Percentiles rank a stretch among this genome's conserved stretches.
These are phyloP conservation scores for Porites lobata DNA, from an alignment of 92 coral and sea anemone genomes.

Conservation along the genomic window DNA sequence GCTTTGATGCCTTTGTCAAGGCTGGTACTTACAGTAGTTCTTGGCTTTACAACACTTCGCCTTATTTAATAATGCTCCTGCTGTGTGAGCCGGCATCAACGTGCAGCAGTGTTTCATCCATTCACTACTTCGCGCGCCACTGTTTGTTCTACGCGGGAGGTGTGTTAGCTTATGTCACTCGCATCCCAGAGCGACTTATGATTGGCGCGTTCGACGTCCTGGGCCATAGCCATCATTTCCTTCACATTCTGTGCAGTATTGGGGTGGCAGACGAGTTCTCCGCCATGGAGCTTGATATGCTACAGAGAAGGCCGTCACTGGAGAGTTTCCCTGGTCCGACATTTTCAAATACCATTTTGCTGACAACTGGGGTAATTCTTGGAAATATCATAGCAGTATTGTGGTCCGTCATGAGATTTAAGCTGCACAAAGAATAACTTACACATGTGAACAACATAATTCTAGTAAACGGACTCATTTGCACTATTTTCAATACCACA, in stretches of 20 bases:
- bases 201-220: slow-evolving; percentile 87
- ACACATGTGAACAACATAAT: background rate
- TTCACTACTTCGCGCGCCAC: slow-evolving; percentile 75
- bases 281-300: slow-evolving; percentile 84
- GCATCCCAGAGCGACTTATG: slow-evolving; percentile 86
- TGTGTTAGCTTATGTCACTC: slow-evolving; percentile 73
- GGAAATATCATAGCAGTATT: slow-evolving; percentile 73
- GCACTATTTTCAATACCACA: background rate
- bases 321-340: slow-evolving; percentile 63
- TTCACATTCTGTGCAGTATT: slow-evolving; percentile 87
- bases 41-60: slow-evolving; percentile 76
- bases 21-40: slow-evolving; percentile 72
- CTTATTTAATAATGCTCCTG: slow-evolving; percentile 65
- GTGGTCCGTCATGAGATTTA: slow-evolving; percentile 56
- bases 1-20: slow-evolving; percentile 65
- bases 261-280: slow-evolving; percentile 91
- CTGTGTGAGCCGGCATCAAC: slow-evolving; percentile 20
- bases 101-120: slow-evolving; percentile 50
- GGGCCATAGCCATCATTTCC: slow-evolving; percentile 97
- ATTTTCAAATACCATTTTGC: slow-evolving; percentile 66
- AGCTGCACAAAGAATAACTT: slow-evolving; percentile 2
- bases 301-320: slow-evolving; percentile 61
- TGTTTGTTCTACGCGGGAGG: slow-evolving; percentile 68
- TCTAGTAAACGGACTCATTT: background rate
- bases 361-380: slow-evolving; percentile 59